phyloP scores from a whole-genome alignment of 2,888 invertebrate species.

The Cerceris rybyensis region DNA sequence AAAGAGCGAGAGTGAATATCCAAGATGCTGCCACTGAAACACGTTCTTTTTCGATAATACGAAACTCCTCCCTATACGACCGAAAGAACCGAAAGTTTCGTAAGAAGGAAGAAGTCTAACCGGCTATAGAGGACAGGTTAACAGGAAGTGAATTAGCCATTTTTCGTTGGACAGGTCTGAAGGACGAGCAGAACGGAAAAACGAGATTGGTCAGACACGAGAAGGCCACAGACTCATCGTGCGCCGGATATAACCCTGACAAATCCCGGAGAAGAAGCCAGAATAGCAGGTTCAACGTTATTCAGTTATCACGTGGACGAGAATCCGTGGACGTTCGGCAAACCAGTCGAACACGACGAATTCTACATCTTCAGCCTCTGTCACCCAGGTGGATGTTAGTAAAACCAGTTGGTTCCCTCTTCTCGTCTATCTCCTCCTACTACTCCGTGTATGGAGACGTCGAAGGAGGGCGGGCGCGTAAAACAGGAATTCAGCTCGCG shows the following conservation, averaged over 20 bases:
- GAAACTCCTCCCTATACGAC: conserved; percentile 23
- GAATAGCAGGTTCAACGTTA: conserved; percentile 63
- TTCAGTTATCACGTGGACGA: conserved; percentile 59
- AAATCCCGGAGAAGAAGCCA: conserved; percentile 42
- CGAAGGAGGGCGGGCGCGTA: conserved; percentile 64
- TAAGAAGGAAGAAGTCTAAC: conserved; percentile 41
- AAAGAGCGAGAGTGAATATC: conserved; percentile 48
- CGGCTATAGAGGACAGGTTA: conserved; percentile 19
- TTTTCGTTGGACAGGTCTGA: conserved; percentile 44
- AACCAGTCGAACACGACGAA: conserved; percentile 69
- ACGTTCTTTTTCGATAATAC: conserved; percentile 16
- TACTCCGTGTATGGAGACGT: conserved; percentile 40
- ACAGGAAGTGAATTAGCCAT: conserved; percentile 46
- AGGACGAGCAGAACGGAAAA: conserved; percentile 50
- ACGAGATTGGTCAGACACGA: conserved; percentile 40
- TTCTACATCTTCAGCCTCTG: conserved; percentile 54
- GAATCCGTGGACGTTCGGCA: conserved; percentile 60
- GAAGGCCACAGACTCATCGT: conserved; percentile 31
- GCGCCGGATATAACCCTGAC: not conserved
- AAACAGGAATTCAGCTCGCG: conserved; percentile 75
- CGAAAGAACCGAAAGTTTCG: conserved; percentile 9
- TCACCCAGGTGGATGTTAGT: conserved; percentile 63
- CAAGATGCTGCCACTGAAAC: conserved; percentile 21
- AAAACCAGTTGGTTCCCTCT: conserved; percentile 67
- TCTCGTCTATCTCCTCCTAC: conserved; percentile 67